Evolutionary conservation across 2,797 vertebrate species (phyloP), one percentile per base, ranked within the genome.

Genomic region (Xenentodon cancila): DNA sequence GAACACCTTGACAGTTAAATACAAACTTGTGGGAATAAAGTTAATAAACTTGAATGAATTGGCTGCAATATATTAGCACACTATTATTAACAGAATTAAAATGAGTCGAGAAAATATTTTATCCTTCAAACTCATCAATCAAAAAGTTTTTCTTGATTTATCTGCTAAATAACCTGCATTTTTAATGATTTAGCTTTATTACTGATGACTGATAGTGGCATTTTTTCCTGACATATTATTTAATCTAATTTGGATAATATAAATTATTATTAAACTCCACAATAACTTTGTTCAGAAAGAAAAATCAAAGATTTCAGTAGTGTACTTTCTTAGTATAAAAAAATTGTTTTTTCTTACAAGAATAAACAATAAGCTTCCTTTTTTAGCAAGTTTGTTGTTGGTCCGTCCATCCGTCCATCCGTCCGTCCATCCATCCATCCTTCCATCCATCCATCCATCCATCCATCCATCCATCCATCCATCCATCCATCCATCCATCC

Each of bases 41-140:
- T 66, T 61, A 68, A 78, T 73, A 76, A 75, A 56, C 46, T 68
- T 80, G 48, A 73, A 54, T 61, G 22, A 59, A 67, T 51, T 46
- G 19, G 2, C 12, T 46, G 21, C 49, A 46, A 59, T 72, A 74
- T 77, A 53, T 34, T 50, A 56, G 37, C 54, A 22, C 48, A 53
- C 1, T 18, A 50, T 20, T 82, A 80, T 80, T 84, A 63, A 75
- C 61, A 68, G 37, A 73, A 82, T 73, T 62, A 75, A 65, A 47
- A 56, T 44, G 43, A 77, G n/a, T n/a, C 59, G 22, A 49, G 37
- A 20, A 73, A 58, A 49, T 22, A 53, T 13, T 30, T 30, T 27
- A 77, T 71, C 69, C 71, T 71, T 79, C 64, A 85, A 67, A 68
- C 15, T 34, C 53, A 60, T 79, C 78, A 73, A 44, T 82, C 68